phyloP scores from a whole-genome alignment of 2,888 invertebrate species.

The Nipponacmea schrenckii region DNA sequence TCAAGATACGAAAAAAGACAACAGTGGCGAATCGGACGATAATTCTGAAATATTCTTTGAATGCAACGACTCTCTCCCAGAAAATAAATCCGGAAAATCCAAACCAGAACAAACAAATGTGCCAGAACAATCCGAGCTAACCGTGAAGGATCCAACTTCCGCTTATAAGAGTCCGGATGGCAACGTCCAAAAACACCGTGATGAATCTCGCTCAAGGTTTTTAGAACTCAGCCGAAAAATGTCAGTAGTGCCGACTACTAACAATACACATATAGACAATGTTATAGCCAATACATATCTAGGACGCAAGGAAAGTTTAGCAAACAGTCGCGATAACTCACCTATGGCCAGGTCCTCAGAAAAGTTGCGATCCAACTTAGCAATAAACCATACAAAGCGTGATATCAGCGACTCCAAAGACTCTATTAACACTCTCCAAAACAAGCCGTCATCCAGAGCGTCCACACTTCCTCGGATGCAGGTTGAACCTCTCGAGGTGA shows the following conservation, averaged over 20 bases:
- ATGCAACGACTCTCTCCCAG: background rate
- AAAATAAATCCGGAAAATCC: background rate
- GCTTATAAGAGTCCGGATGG: background rate
- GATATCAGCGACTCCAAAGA: no score
- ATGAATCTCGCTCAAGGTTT: conserved; percentile 32
- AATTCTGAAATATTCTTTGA: background rate
- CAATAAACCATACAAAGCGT: no score
- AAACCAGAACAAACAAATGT: background rate
- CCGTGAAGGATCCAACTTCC: background rate
- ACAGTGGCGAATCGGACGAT: background rate
- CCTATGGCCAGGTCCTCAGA: background rate
- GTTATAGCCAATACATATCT: no score
- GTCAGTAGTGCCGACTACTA: conserved; percentile 8
- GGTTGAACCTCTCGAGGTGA: no score
- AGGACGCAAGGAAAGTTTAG: background rate
- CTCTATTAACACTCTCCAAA: no score
- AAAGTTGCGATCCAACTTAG: background rate
- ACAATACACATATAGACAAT: no score
- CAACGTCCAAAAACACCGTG: conserved; percentile 14
- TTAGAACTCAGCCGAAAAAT: conserved; percentile 34
- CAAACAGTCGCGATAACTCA: background rate
- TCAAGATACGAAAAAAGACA: background rate
- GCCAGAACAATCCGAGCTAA: background rate
- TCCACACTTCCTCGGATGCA: no score
- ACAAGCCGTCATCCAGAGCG: no score